Conservation (phyloP, 2,113 vertebrate species). For the Hucho hucho region DNA sequence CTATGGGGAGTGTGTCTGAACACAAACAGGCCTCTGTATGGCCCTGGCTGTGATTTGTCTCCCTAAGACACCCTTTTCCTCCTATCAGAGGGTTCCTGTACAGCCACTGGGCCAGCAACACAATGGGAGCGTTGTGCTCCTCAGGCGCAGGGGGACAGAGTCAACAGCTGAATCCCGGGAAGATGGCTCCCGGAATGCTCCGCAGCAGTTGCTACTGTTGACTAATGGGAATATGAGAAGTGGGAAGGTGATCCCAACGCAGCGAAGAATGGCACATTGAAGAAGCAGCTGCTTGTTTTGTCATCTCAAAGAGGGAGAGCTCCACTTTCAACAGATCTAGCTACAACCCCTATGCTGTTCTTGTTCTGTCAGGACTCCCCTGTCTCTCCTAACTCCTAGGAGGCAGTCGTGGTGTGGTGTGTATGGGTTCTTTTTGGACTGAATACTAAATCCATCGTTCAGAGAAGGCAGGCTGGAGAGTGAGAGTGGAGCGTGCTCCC, state of each 20-base stretch:
- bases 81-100: constrained; percentile 79
- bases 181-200: constrained; percentile 94
- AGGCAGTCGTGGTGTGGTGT: constrained; percentile 51
- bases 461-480: constrained; percentile 9
- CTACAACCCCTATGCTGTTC: constrained; percentile 67
- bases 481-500: constrained; percentile 14
- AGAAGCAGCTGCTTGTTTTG: constrained; percentile 98
- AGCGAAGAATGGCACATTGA: constrained; percentile 96
- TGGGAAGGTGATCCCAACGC: constrained; percentile 95
- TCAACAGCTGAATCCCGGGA: constrained; percentile 94
- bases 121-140: constrained; percentile 94
- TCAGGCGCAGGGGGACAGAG: constrained; percentile 81
- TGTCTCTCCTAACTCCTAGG: constrained; percentile 29
- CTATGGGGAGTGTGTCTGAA: constrained; percentile 33
- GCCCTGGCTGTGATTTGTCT: constrained; percentile 73
- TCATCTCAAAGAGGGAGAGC: constrained; percentile 71
- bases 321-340: constrained; percentile 49
- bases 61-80: constrained; percentile 71
- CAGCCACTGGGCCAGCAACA: constrained; percentile 81
- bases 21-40: constrained; percentile 72
- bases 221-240: constrained; percentile 98
- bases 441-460: too few species aligned
- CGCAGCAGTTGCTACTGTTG: constrained; percentile 97
- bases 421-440: constrained; percentile 51
- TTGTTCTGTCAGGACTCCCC: constrained; percentile 32